Percentiles rank a stretch among this genome's conserved stretches.
Conservation (phyloP, 2,888 invertebrate species). For the Germaria angustata region DNA sequence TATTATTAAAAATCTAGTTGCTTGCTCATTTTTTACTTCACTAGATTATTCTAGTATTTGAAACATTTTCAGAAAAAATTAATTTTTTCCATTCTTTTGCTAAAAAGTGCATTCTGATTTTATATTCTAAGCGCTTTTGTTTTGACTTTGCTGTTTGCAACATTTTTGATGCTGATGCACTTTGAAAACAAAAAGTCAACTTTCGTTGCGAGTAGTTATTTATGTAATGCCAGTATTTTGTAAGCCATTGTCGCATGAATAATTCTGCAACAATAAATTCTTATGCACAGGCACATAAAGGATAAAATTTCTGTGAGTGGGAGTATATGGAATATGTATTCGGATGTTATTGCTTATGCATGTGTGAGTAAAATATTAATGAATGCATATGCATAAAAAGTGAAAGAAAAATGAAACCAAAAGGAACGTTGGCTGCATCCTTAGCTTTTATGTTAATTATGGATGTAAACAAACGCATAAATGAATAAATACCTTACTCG, state of each 20-base stretch:
- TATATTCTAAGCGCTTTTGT: neutral
- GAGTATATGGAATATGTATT: neutral
- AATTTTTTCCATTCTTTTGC: neutral
- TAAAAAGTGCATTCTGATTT: neutral
- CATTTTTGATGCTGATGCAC: neutral
- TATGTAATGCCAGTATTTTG: slow-evolving; percentile 71
- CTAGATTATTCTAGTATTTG: neutral
- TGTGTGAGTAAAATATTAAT: neutral
- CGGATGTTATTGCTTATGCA: neutral
- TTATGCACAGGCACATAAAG: neutral
- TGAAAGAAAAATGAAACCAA: neutral
- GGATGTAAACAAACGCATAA: neutral
- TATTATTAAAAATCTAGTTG: too few species aligned
- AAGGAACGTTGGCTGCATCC: slow-evolving; percentile 7
- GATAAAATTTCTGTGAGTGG: neutral
- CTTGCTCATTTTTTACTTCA: too few species aligned
- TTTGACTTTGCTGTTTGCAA: neutral
- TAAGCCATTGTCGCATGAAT: slow-evolving; percentile 65
- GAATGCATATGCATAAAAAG: neutral
- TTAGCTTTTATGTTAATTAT: slow-evolving; percentile 43
- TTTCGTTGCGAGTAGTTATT: slow-evolving; percentile 24
- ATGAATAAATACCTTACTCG: neutral
- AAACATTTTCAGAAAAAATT: neutral
- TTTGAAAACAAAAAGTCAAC: too few species aligned
- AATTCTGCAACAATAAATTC: slow-evolving; percentile 58